Evolutionary conservation across 2,888 invertebrate species (phyloP).

Genomic region (Acleris literana): DNA sequence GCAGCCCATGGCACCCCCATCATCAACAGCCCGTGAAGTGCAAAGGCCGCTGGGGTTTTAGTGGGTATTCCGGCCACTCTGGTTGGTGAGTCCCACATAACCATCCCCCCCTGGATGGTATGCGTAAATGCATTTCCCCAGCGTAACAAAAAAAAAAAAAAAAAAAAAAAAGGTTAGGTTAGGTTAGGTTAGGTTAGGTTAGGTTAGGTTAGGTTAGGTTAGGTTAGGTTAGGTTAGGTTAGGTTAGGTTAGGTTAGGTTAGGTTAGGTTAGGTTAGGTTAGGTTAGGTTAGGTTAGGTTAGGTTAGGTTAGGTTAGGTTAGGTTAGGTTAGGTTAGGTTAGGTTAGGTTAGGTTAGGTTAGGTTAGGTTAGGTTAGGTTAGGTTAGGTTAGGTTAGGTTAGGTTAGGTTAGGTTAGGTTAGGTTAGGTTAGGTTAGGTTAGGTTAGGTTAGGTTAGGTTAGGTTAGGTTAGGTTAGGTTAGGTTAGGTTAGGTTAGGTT

Average conservation of each 20-base stretch:
- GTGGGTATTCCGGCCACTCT: too few relatives aligned
- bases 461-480: too few relatives aligned
- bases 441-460: conserved; percentile 32
- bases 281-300: conserved; percentile 26
- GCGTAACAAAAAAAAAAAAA: too few relatives aligned
- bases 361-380: conserved; percentile 30
- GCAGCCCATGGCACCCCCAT: too few relatives aligned
- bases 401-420: conserved; percentile 32
- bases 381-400: conserved; percentile 30
- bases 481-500: too few relatives aligned
- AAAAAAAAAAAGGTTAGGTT: conserved; percentile 27
- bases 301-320: conserved; percentile 29
- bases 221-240: too few relatives aligned
- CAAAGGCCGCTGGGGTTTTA: too few relatives aligned
- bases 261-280: not conserved
- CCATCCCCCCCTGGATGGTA: too few relatives aligned
- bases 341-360: conserved; percentile 29
- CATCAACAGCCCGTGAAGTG: too few relatives aligned
- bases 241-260: too few relatives aligned
- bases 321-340: conserved; percentile 29
- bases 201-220: conserved; percentile 1
- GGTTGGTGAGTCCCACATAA: too few relatives aligned
- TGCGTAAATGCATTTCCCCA: too few relatives aligned
- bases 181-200: conserved; percentile 26
- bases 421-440: conserved; percentile 32